Conservation (phyloP, 2,797 vertebrate genomes). For the Acipenser oxyrinchus region DNA sequence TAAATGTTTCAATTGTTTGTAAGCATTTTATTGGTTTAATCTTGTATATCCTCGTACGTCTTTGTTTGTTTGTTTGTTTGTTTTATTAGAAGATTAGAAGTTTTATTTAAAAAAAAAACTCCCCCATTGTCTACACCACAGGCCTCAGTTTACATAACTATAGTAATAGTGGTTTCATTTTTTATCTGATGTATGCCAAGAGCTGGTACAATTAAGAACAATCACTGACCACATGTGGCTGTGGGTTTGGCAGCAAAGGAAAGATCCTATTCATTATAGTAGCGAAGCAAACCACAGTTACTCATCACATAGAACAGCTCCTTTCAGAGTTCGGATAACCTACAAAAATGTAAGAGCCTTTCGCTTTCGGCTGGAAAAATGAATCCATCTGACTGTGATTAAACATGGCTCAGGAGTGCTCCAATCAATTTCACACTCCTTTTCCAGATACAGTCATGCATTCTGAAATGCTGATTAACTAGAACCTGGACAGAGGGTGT, state of each 20-base stretch:
- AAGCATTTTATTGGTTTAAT: no score
- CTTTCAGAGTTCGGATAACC: constrained; percentile 51
- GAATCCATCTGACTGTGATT: constrained; percentile 52
- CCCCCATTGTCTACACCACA: no score
- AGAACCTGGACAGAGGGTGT: constrained; percentile 4
- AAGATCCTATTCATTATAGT: constrained; percentile 61
- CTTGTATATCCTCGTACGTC: no score
- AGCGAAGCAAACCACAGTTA: constrained; percentile 45
- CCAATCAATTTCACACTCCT: constrained; percentile 43
- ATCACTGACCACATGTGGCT: constrained; percentile 60
- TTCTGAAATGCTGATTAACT: constrained; percentile 24
- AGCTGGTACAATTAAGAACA: constrained; percentile 60
- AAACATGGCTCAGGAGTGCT: constrained; percentile 39
- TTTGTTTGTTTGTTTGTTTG: no score
- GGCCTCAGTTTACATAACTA: no score
- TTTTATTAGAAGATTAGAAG: no score
- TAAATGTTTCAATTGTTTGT: no score
- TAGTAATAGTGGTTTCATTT: neutral
- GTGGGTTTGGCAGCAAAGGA: constrained; percentile 59
- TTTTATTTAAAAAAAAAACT: no score
- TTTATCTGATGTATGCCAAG: constrained; percentile 50
- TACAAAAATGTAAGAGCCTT: constrained; percentile 48
- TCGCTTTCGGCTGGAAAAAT: constrained; percentile 28
- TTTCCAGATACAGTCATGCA: constrained; percentile 25
- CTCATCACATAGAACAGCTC: constrained; percentile 44